Base-by-base conservation (phyloP, 2,113 vertebrate genomes). In the Donacobius atricapilla region DNA sequence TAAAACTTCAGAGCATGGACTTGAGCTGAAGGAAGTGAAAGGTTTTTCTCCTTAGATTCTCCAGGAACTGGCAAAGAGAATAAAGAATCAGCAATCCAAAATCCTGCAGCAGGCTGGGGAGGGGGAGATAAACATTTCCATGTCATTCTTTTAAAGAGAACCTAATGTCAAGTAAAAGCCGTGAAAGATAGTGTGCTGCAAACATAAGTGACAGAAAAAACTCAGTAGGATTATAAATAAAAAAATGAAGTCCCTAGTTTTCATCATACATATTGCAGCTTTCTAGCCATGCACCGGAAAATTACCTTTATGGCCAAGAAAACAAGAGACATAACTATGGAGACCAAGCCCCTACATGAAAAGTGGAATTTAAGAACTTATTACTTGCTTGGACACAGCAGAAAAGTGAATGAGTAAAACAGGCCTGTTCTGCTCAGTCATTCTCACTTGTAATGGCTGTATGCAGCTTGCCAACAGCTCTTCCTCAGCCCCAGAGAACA, bases 381-480 rank as follows among this genome's bases (percentile, higher is more conserved):
- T 63, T 66, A 90, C 88, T 94, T 87, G 89, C 91, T 91, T 87
- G 68, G 93, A 84, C 87, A 71, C 37, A 77, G 84, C 82, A 92
- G 93, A 88, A 80, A 86, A 93, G 79, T 92, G 95, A 96, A 95
- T 93, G 95, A 96, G 79, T 86, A 92, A 80, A 94, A 61, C 95
- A 95, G 93, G 79, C 54, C 56, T 66, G 64, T 93, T 96, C 90
- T 91, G 93, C 94, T 95, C 94, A 63, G 85, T 83, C 93, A 86
- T 92, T 96, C 92, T 92, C 85, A 77, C 79, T 93, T 66, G 90
- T 63, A 93, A 93, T 76, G 90, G 93, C 78, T 94, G 87, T 27
- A 15, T 1, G 9, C 66, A 69, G 93, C 87, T 53, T 93, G 94
- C 95, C 94, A 96, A 87, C 64, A 94, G 93, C 72, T 90, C 69